These are phyloP conservation scores for Echinometra lucunter DNA, from an alignment of 53 echinoderm and acorn worm genomes.

Conservation along the genomic window DNA sequence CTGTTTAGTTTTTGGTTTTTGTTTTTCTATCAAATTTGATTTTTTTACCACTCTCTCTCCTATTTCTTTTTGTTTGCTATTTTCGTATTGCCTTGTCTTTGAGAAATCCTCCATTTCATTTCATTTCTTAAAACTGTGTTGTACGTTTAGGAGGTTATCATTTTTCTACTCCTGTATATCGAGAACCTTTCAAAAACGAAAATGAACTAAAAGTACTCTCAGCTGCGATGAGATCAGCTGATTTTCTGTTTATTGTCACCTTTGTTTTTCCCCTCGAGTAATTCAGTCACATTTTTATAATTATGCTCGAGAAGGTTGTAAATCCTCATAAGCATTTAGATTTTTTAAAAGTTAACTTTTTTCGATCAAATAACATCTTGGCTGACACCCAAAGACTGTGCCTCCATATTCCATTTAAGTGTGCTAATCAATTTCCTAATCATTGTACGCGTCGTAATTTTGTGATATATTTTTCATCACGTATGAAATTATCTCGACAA, in stretches of 20 bases:
- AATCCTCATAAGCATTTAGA: background rate
- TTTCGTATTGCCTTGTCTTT: too few species aligned
- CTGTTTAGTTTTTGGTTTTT: too few species aligned
- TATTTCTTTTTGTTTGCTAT: background rate
- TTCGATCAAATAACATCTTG: slow-evolving; percentile 2
- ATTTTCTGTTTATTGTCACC: background rate
- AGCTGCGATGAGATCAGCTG: background rate
- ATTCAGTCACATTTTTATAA: background rate
- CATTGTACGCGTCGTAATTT: background rate
- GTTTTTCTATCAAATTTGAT: too few species aligned
- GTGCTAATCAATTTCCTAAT: background rate
- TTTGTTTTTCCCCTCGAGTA: background rate
- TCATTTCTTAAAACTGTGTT: background rate
- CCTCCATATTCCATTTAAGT: background rate
- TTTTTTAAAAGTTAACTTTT: background rate
- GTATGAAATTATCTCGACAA: background rate
- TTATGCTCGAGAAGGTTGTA: background rate
- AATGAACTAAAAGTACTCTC: background rate
- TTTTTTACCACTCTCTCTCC: background rate
- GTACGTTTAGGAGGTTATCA: too few species aligned
- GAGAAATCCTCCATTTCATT: background rate
- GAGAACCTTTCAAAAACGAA: background rate
- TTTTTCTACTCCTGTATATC: background rate
- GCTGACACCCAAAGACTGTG: background rate
- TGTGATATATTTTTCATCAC: background rate